Conservation (phyloP, 2,113 vertebrate species). For the Xenopus tropicalis region UCB_Xtro_10.0 CM004443.2:203061501-203062000, state of each 20-base stretch:
- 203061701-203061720: slow-evolving; percentile 34
- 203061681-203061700: slow-evolving; percentile 34
- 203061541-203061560: too few relatives aligned
- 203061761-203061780: slow-evolving; percentile 29
- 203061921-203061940: slow-evolving; percentile 34
- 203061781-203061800: slow-evolving; percentile 28
- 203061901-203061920: not conserved
- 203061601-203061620: too few relatives aligned
- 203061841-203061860: slow-evolving; percentile 21
- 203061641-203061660: not conserved
- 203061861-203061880: slow-evolving; percentile 9
- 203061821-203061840: slow-evolving; percentile 33
- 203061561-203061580: too few relatives aligned
- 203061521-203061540: too few relatives aligned
- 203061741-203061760: slow-evolving; percentile 19
- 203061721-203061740: slow-evolving; percentile 22
- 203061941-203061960: slow-evolving; percentile 3
- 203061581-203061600: too few relatives aligned
- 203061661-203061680: slow-evolving; percentile 13
- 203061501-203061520: too few relatives aligned
- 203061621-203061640: not conserved
- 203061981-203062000: slow-evolving; percentile 28
- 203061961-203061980: slow-evolving; percentile 25
- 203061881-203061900: not conserved
- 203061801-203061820: slow-evolving; percentile 44